Base-by-base conservation (phyloP, 2,888 invertebrate species). In the Tyria jacobaeae region DNA sequence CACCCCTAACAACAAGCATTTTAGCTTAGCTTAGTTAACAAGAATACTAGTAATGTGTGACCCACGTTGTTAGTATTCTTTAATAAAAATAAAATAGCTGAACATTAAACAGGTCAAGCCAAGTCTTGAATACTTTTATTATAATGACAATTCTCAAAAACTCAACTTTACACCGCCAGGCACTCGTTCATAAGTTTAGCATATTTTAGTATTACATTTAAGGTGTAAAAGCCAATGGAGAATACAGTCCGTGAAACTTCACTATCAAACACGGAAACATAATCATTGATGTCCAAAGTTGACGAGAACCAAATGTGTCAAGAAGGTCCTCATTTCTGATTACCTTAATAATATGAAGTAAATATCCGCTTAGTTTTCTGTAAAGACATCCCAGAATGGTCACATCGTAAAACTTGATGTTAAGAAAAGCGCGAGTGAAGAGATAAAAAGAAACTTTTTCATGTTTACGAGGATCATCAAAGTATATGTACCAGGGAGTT, bases 381-480 rank as follows among this genome's bases (percentile, higher is more conserved):
- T 70, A 62, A 75, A 70, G 73, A 44, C 39, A 57, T 70, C 54
- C 56, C 56, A n/a, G 60, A 73, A 70, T 60, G 60, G 64, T 62
- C 47, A 35, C 15, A 57, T 56, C 75, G 66, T 75, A 73, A 75
- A 73, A 73, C 56, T 70, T 66, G 64, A 75, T 73, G 75, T 64
- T 65, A 49, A 62, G 54, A 75, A 73, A 65, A 68, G 65, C 62
- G 73, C 35, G 65, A 62, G 66, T 58, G 53, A 64, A 64, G 61
- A 52, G 54, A 73, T 65, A 75, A 73, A 76, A 70, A 71, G n/a
- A 76, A 73, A 31, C 59, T 72, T 73, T 61, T 57, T 49, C 66
- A 70, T 69, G 64, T 76, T 76, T 76, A 76, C 55, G 75, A 68
- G 65, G 64, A 49, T 57, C 71, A 76, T 76, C 68, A 76, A 75